These are phyloP conservation scores for Drosophila simulans DNA, from an alignment of 1,140 invertebrate species.

Conservation along the genomic window DNA sequence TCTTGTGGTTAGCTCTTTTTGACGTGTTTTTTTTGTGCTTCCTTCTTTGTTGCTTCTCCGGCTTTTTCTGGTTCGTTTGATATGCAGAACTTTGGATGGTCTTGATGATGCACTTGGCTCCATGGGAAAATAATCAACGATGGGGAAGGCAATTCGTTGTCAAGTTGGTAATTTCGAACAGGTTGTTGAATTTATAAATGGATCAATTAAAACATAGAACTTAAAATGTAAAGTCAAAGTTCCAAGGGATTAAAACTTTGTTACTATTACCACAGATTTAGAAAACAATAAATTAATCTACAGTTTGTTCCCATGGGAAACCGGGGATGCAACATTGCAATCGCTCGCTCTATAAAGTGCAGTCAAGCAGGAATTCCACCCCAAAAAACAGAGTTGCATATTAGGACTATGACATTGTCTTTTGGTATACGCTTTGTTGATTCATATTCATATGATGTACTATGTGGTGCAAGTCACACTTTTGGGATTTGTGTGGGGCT, in stretches of 20 bases:
- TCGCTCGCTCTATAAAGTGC: not conserved
- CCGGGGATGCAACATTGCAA: not conserved
- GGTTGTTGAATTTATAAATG: not conserved
- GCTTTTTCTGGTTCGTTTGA: slow-evolving; percentile 39
- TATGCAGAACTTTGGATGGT: slow-evolving; percentile 33
- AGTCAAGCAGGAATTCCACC: slow-evolving; percentile 4
- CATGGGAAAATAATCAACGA: slow-evolving; percentile 45
- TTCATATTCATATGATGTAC: slow-evolving; percentile 39
- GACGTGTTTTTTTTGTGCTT: slow-evolving; percentile 16
- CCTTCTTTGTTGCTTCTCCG: slow-evolving; percentile 29
- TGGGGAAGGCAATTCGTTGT: slow-evolving; percentile 28
- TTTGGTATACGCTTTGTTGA: slow-evolving; percentile 52
- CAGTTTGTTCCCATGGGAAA: not conserved
- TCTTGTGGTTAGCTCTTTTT: slow-evolving; percentile 53
- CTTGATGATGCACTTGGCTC: slow-evolving; percentile 42
- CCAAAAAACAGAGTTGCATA: not conserved
- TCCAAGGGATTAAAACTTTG: not conserved
- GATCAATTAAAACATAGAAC: not conserved
- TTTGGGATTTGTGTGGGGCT: slow-evolving; percentile 3
- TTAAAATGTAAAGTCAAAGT: not conserved
- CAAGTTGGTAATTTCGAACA: not conserved
- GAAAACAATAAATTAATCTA: not conserved
- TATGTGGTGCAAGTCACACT: slow-evolving; percentile 64
- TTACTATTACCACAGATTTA: too few relatives aligned
- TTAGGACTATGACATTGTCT: slow-evolving; percentile 25